Evolutionary conservation across 2,888 invertebrate genomes (phyloP).

Genomic region (Capitulum mitella): DNA sequence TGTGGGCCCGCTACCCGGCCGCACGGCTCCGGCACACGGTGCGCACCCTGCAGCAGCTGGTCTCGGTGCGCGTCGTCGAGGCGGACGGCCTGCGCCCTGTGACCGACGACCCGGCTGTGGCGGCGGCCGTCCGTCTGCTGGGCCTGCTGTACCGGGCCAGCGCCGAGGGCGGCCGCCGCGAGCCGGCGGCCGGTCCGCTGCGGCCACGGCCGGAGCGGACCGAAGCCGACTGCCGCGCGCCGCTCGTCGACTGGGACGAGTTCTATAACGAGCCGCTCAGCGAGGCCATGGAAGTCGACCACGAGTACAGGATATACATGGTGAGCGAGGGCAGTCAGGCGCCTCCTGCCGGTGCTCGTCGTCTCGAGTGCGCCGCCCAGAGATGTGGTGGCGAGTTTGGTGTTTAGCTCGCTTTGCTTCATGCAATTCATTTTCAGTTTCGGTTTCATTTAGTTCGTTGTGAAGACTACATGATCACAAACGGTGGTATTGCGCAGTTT

Average conservation of each 20-base stretch:
- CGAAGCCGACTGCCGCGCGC: slow-evolving; percentile 42
- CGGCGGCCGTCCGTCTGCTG: not conserved
- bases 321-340: slow-evolving; percentile 45
- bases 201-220: not conserved
- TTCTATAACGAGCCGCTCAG: slow-evolving; percentile 92
- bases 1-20: slow-evolving; percentile 66
- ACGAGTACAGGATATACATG: slow-evolving; percentile 83
- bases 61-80: slow-evolving; percentile 74
- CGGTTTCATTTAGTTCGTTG: too few species aligned
- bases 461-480: too few species aligned
- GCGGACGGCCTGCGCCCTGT: slow-evolving; percentile 46
- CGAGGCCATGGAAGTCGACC: slow-evolving; percentile 87
- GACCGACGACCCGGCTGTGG: not conserved
- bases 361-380: too few species aligned
- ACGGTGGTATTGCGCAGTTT: too few species aligned
- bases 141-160: not conserved
- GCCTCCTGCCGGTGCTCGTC: too few species aligned
- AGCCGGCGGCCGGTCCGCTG: too few species aligned
- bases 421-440: too few species aligned
- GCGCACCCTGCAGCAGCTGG: slow-evolving; percentile 75
- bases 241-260: slow-evolving; percentile 74
- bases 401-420: too few species aligned
- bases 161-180: not conserved
- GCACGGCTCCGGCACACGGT: slow-evolving; percentile 46
- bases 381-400: too few species aligned